Conservation (phyloP, 2,797 vertebrate genomes). For the Malacoctenus gilli region DNA sequence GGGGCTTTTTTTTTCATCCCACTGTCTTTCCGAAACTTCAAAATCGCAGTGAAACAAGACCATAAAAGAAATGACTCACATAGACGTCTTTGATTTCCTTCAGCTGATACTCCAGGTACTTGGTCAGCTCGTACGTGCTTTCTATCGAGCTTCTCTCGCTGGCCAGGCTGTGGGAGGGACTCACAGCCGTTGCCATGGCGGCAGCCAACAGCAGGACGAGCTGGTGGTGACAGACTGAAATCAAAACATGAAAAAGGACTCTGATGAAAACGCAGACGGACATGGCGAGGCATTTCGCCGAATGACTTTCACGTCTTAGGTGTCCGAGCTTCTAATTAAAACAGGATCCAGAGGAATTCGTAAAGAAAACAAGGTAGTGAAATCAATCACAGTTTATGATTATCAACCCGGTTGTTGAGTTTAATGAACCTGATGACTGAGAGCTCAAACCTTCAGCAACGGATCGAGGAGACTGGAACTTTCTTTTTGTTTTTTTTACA, state of each 20-base stretch:
- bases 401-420: slow-evolving; percentile 52
- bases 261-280: slow-evolving; percentile 33
- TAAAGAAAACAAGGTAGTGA: slow-evolving; percentile 55
- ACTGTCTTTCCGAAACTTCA: too few relatives aligned
- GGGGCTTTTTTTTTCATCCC: too few relatives aligned
- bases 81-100: slow-evolving; percentile 94
- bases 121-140: slow-evolving; percentile 96
- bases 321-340: slow-evolving; percentile 45
- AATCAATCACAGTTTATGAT: slow-evolving; percentile 45
- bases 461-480: slow-evolving; percentile 34
- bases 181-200: slow-evolving; percentile 82
- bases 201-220: slow-evolving; percentile 85
- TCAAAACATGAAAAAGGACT: not conserved
- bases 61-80: slow-evolving; percentile 79
- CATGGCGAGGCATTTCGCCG: slow-evolving; percentile 34
- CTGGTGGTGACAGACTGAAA: slow-evolving; percentile 71
- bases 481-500: slow-evolving; percentile 51
- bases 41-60: too few relatives aligned
- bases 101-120: slow-evolving; percentile 97
- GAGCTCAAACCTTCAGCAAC: slow-evolving; percentile 26
- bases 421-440: slow-evolving; percentile 46
- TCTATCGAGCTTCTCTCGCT: slow-evolving; percentile 94
- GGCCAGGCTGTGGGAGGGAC: slow-evolving; percentile 85
- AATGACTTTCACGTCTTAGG: slow-evolving; percentile 26
- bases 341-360: slow-evolving; percentile 39